Evolutionary conservation across 1,140 invertebrate genomes (phyloP), one percentile per base, ranked within the genome.

Genomic region (Centruroides vittatus): DNA sequence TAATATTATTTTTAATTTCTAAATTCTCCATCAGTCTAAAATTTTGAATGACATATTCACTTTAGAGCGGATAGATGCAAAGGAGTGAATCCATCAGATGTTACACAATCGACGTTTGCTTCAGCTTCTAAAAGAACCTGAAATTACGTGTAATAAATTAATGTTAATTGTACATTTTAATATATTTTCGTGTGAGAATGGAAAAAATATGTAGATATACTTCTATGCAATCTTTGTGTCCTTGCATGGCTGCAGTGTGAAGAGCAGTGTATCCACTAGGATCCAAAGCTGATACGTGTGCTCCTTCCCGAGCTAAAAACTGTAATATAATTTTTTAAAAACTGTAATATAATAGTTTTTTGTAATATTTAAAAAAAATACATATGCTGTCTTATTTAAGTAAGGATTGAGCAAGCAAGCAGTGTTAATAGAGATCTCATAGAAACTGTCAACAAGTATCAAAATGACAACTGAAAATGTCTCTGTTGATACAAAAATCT

Each of bases 241-340:
- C 74, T 64, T 72, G 70, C 69, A 73, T 69, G 13, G 73, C 72
- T 1, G 74, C 70, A 7, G 74, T 52, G 55, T 76, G 74, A 35
- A 74, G 69, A 7, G 73, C 65, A 10, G 69, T 74, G 60, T 74
- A 74, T 12, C 74, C 73, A 5, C 71, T 73, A 4, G 70, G 72
- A 23, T 67, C 66, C 46, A 67, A 55, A n/a, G 66, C 66, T 7
- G 64, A 53, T 5, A 66, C 47, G 41, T 67, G 66, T 23, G 66
- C 66, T 9, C 66, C 66, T 58, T 66, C 64, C 48, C 13, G 13
- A 8, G 59, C 61, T n/a, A 67, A 35, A 47, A 57, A 67, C 66
- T 67, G 46, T 23, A 56, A 59, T 8, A 35, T 35, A 8, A 41
- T 41, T 41, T 41, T n/a, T n/a, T n/a, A 67, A 35, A 47, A 57